phyloP scores from a whole-genome alignment of 92 coral and sea anemone genomes.

The Parazoanthus atlanticus region DNA sequence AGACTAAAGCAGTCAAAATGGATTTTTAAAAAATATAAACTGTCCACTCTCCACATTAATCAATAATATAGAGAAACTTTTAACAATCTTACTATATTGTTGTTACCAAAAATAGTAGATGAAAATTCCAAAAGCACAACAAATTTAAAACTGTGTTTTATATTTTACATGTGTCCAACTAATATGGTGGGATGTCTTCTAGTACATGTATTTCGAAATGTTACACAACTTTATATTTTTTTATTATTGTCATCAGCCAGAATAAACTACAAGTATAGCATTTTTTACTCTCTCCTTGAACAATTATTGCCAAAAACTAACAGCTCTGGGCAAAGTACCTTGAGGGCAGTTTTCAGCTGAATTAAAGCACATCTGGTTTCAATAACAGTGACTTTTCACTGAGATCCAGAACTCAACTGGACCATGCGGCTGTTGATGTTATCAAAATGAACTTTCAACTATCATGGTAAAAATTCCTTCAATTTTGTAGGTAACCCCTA shows the following conservation, averaged over 20 bases:
- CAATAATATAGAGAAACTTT: not conserved
- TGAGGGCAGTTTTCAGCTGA: slow-evolving; percentile 19
- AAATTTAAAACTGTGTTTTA: not conserved
- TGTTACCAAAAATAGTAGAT: no score
- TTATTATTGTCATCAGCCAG: not conserved
- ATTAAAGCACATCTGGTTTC: slow-evolving; percentile 30
- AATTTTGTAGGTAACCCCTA: not conserved
- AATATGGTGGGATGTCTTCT: not conserved
- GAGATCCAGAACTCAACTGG: not conserved
- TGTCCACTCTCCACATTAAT: not conserved
- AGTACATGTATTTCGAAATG: not conserved
- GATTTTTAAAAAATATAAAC: no score
- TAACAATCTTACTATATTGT: not conserved
- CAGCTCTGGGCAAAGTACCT: slow-evolving; percentile 26
- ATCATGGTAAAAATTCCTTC: not conserved
- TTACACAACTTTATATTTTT: not conserved
- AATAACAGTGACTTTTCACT: slow-evolving; percentile 9
- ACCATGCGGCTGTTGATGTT: not conserved
- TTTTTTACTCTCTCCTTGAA: not conserved
- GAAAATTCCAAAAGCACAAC: not conserved
- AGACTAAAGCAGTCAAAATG: not conserved
- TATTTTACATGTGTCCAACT: not conserved
- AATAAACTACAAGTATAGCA: not conserved
- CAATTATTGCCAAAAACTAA: not conserved
- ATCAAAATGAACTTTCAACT: not conserved